These are phyloP conservation scores for Lasius platythorax DNA, from an alignment of 2,888 invertebrate genomes.

Conservation along the genomic window DNA sequence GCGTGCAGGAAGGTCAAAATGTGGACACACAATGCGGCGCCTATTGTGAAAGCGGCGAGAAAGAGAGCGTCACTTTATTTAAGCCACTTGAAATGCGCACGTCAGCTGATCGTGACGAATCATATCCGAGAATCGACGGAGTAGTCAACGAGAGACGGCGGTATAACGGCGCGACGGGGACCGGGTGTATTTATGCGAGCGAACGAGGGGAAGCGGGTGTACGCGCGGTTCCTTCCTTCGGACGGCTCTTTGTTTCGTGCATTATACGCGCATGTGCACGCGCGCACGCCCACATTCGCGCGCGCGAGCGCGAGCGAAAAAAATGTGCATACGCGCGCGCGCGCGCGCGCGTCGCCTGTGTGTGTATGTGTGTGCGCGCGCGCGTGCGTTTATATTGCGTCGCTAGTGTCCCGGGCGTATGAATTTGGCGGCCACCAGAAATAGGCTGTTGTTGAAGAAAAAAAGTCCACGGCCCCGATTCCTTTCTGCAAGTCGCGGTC, in stretches of 20 bases:
- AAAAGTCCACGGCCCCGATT: slow-evolving; percentile 39
- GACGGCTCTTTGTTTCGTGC: slow-evolving; percentile 76
- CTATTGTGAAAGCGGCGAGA: slow-evolving; percentile 39
- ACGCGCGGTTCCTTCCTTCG: slow-evolving; percentile 71
- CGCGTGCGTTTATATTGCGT: slow-evolving; percentile 16
- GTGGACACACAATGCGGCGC: slow-evolving; percentile 9
- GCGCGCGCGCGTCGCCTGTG: not conserved
- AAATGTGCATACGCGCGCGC: slow-evolving; percentile 43
- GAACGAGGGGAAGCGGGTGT: slow-evolving; percentile 58
- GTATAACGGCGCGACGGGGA: slow-evolving; percentile 65
- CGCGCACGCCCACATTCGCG: slow-evolving; percentile 56
- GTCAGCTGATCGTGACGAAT: slow-evolving; percentile 75
- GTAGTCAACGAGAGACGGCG: not conserved
- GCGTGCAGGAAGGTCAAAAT: slow-evolving; percentile 24
- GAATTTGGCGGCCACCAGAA: slow-evolving; percentile 52
- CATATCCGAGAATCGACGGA: slow-evolving; percentile 44
- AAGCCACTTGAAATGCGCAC: slow-evolving; percentile 65
- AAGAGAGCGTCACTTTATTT: slow-evolving; percentile 45
- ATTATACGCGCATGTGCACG: slow-evolving; percentile 58
- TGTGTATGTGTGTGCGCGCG: slow-evolving; percentile 4
- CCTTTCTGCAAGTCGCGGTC: slow-evolving; percentile 37
- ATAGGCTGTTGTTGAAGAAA: slow-evolving; percentile 47
- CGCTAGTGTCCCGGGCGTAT: slow-evolving; percentile 43
- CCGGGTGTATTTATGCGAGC: slow-evolving; percentile 75
- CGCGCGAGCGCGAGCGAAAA: slow-evolving; percentile 15